A percentile compares a stretch with the other conserved stretches of the same genome.
These are phyloP conservation scores for Eupithecia subumbrata DNA, from an alignment of 2,888 invertebrate genomes.

Conservation along the genomic window DNA sequence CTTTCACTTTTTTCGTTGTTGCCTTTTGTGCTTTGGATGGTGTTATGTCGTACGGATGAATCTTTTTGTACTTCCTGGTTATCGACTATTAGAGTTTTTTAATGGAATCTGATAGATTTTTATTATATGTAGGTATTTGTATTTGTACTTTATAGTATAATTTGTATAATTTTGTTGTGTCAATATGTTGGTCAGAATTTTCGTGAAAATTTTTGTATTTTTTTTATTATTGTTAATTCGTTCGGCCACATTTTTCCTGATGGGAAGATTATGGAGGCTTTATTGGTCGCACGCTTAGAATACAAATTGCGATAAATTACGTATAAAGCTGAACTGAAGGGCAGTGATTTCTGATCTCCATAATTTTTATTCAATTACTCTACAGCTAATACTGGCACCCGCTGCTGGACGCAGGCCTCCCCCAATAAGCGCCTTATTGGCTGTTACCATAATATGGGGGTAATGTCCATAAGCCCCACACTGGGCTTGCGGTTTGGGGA, in stretches of 20 bases:
- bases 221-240: no score
- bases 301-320: not conserved
- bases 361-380: not conserved
- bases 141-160: no score
- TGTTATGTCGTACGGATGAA: conserved; percentile 56
- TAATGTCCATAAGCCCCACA: no score
- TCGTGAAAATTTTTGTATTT: not conserved
- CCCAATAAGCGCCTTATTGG: no score
- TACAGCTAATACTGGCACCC: no score
- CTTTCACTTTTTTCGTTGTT: conserved; percentile 80
- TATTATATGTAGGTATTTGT: no score
- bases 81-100: not conserved
- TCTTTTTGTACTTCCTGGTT: conserved; percentile 1
- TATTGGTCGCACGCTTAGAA: not conserved
- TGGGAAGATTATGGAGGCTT: not conserved
- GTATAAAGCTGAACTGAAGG: no score
- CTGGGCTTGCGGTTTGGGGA: no score
- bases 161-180: no score
- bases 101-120: not conserved
- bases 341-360: not conserved
- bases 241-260: not conserved
- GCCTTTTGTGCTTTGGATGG: conserved; percentile 80
- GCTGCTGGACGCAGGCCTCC: no score
- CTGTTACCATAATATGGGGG: no score
- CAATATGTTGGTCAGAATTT: not conserved